Base-by-base conservation (phyloP, 2,113 vertebrate genomes). In the Prietella phreatophila region DNA sequence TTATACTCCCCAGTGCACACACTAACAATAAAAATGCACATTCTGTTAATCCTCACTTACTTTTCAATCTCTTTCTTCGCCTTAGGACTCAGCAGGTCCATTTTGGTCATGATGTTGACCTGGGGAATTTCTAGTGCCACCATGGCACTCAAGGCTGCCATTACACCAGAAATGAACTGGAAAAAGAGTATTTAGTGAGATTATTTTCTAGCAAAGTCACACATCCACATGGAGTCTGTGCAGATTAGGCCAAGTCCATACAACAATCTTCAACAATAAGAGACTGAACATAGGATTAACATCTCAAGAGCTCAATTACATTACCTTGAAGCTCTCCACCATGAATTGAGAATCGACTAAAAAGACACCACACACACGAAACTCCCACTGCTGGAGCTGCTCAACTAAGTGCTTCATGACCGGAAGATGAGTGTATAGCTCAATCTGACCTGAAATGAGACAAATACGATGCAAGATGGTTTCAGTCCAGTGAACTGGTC, bases 321-420 rank as follows among this genome's bases (percentile, higher is more conserved):
- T 15, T 95, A 99, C 98, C 97, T 99, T 99, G 85, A 98, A 99
- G 13, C 97, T 98, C 91, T 99, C 98, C 91, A 99, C 97, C 98
- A 99, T 99, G 86, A 99, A 99, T 89, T 99, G 98, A 14, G 98
- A 99, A 94, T 99, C 98, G 1, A 99, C 98, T 6, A 99, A 96
- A 88, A 99, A 99, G 86, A 99, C 96, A 0, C 98, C 98, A 83
- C 98, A 99, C 91, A 99, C 97, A 0, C 97, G 95, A 92, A 99
- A 99, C 91, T 99, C 98, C 98, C 97, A 98, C 91, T 99, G 98
- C 91, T 99, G 97, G 5, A 99, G 96, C 94, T 98, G 97, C 50
- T 99, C 97, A 87, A 98, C 97, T 85, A 99, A 93, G 92, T 98
- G 97, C 83, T 94, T 99, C 98, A 99, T 99, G 84, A 99, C 97